Evolutionary conservation across 2,888 invertebrate genomes (phyloP), one percentile per base, ranked within the genome.

Genomic region (Platycnemis pennipes): DNA sequence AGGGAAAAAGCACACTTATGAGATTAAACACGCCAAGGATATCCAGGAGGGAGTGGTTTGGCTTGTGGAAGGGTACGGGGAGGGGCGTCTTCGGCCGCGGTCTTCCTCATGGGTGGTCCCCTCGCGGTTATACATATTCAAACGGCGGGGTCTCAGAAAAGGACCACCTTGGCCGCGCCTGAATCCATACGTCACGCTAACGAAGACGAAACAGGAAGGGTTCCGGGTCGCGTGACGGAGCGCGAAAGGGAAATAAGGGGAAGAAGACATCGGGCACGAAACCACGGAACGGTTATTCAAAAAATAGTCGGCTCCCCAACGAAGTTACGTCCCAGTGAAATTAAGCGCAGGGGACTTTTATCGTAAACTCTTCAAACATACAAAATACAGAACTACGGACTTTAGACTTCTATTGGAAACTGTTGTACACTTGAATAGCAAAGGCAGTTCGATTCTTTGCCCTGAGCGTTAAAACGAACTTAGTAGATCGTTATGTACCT

Each of bases 181-280:
- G 13, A 77, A 77, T 77, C 77, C 77, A 77, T 77, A 77, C 77
- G 77, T 77, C 77, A 77, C 77, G 77, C 77, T 13, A 2, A 31
- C 37, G 77, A 11, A 77, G 77, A 13, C 37, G 13, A 77, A 37
- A 26, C 16, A 37, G 77, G 16, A 37, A 37, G 63, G 77, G 63
- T 63, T 63, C 63, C 26, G 63, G 31, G 11, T 77, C 77, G 77
- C 77, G 77, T 77, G 77, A 77, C 11, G 77, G n/a, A 77, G 16
- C 77, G 77, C 37, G 77, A 77, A 26, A 22, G 37, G 31, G 37
- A 37, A 77, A 77, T 37, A 4, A 26, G 63, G 5, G 26, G 3
- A 22, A 22, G 63, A n/a, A 77, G 77, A n/a, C n/a, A n/a, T 77
- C 31, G 77, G 77, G 3, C 63, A 63, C 5, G 63, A 63, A 77